Evolutionary conservation across 1,140 invertebrate species (phyloP).

Genomic region (Yoshiicerus persimilis): DNA sequence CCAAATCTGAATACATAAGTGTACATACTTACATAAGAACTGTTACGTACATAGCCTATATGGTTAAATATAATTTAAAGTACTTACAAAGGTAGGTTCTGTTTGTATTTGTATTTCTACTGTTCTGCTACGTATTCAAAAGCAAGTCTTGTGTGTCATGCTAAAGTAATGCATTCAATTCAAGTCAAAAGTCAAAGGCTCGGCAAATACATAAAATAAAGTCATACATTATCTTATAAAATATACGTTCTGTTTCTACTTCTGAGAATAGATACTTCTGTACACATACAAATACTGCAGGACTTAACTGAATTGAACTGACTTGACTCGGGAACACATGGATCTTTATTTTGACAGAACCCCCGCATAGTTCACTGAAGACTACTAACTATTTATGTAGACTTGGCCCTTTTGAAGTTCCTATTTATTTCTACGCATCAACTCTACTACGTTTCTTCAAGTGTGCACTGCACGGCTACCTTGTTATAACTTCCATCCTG

Average conservation of each 20-base stretch:
- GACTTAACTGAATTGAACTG: background rate
- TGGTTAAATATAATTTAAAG: no score
- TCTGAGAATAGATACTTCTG: background rate
- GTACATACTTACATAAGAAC: background rate
- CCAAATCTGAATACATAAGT: background rate
- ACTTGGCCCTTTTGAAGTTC: background rate
- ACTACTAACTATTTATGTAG: background rate
- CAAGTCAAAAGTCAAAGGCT: slow-evolving; percentile 16
- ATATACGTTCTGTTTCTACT: background rate
- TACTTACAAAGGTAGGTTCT: no score
- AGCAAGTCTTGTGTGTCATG: background rate
- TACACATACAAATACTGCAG: background rate
- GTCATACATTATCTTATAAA: background rate
- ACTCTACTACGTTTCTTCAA: no score
- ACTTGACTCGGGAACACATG: background rate
- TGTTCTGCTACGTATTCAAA: background rate
- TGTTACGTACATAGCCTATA: no score
- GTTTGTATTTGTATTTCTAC: no score
- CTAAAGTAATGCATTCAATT: background rate
- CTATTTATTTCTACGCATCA: background rate
- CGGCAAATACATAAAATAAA: slow-evolving; percentile 10
- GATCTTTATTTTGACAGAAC: slow-evolving; percentile 13
- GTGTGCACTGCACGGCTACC: no score
- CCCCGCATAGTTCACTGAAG: background rate
- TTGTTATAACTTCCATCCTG: no score